These are phyloP conservation scores for Vannuccia rotundouncinata DNA, from an alignment of 2,888 invertebrate genomes.

Conservation along the genomic window DNA sequence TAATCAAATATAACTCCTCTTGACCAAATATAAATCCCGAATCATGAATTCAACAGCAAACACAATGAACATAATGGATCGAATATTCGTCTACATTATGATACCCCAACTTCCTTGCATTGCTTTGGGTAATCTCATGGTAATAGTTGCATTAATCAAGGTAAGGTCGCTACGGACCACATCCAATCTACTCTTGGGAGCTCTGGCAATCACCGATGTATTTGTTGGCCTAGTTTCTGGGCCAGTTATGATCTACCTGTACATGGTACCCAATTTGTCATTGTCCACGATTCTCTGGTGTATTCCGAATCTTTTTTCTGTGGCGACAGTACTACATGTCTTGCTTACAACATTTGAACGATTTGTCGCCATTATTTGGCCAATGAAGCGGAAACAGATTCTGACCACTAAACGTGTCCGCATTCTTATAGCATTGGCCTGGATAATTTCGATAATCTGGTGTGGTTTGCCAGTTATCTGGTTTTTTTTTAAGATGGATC, in stretches of 20 bases:
- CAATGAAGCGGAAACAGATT: conserved; percentile 8
- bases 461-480: not conserved
- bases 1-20: too few species aligned
- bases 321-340: conserved; percentile 1
- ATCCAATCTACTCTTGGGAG: conserved; percentile 1
- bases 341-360: conserved; percentile 13
- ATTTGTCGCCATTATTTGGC: conserved; percentile 17
- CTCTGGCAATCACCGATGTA: conserved; percentile 8
- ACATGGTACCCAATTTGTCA: not conserved
- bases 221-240: not conserved
- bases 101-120: not conserved
- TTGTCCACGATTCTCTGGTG: not conserved
- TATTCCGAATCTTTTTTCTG: conserved; percentile 16
- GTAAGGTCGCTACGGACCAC: not conserved
- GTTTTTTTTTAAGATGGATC: not conserved
- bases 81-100: not conserved
- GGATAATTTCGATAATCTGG: not conserved
- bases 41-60: conserved; percentile 19
- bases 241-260: conserved; percentile 9
- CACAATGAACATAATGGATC: not conserved
- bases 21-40: too few species aligned
- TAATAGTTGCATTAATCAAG: not conserved
- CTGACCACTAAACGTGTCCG: not conserved
- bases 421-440: not conserved
- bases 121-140: not conserved